Conservation (phyloP, 1,140 invertebrate genomes). For the Fopius arisanus region DNA sequence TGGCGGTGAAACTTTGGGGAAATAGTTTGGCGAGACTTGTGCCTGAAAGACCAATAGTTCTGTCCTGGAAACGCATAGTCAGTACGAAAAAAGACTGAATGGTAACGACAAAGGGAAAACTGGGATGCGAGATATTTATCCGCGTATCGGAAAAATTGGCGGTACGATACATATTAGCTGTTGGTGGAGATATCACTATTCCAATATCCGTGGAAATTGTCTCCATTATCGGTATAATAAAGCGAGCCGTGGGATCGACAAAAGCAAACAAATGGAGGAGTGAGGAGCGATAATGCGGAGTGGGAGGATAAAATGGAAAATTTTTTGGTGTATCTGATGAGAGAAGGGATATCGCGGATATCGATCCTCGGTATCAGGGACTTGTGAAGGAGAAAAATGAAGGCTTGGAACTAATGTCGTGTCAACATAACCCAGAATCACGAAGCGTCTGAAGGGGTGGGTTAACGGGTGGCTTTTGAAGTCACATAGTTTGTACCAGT, state of each 20-base stretch:
- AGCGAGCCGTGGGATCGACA: neutral
- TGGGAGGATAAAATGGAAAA: neutral
- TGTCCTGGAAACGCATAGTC: neutral
- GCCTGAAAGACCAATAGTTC: slow-evolving; percentile 6
- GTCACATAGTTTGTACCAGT: slow-evolving; percentile 52
- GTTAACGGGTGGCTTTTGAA: slow-evolving; percentile 49
- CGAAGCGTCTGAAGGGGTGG: slow-evolving; percentile 36
- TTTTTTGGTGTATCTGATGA: neutral
- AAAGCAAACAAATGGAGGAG: too few species aligned
- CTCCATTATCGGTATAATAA: neutral
- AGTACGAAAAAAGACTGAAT: neutral
- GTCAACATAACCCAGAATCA: slow-evolving; percentile 46
- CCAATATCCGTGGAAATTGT: neutral
- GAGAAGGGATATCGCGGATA: slow-evolving; percentile 41
- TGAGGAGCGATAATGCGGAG: too few species aligned
- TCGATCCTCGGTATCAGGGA: slow-evolving; percentile 39
- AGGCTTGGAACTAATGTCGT: slow-evolving; percentile 20
- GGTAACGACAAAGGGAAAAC: neutral
- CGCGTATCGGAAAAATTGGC: neutral
- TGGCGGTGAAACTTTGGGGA: neutral
- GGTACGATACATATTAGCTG: neutral
- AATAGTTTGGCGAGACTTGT: neutral
- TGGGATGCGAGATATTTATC: neutral
- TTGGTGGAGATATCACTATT: neutral
- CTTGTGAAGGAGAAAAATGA: neutral